Evolutionary conservation across 2,797 vertebrate genomes (phyloP), one percentile per base, ranked within the genome.

Genomic region (Myotis findleyi): DNA sequence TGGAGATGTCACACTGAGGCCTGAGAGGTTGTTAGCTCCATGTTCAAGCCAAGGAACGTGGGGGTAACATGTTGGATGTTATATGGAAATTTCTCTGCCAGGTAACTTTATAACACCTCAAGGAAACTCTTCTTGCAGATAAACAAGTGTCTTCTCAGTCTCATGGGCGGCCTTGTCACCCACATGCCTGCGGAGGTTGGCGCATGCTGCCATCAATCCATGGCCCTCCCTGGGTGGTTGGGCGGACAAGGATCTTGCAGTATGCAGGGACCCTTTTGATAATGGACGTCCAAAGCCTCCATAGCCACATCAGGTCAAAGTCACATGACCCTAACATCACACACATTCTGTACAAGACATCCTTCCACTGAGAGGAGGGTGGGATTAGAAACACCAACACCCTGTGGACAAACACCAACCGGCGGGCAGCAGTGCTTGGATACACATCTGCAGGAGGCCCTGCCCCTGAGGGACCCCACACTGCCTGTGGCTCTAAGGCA

Each of bases 171-270:
- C 23, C 49, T n/a, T 53, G 64, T 44, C 41, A 9, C 51, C 69
- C 23, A 7, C 3, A 38, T 30, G 14, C 33, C 57, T 57, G 6
- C 21, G 69, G 51, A n/a, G 55, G 36, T 53, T 64, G 38, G 51
- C 10, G 33, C 2, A 5, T 5, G 9, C 38, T 49, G 16, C 53
- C 16, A 11, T 9, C 44, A 10, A 1, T 33, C 53, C 36, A 0
- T 7, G 59, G 69, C 4, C 4, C 49, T 41, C 80, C 6, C 23
- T 0, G 1, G 38, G 44, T 6, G 8, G 4, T 9, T 17, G n/a
- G 72, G 41, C 41, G 41, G 57, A 44, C 5, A 62, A n/a, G 69
- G 38, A 77, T 47, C 33, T 80, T 44, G 87, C 30, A 59, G 55
- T 2, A 49, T 73, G 30, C n/a, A 20, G 49, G 53, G 57, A 62